phyloP scores from a whole-genome alignment of 2,113 vertebrate species.

The Spermophilus dauricus region DNA sequence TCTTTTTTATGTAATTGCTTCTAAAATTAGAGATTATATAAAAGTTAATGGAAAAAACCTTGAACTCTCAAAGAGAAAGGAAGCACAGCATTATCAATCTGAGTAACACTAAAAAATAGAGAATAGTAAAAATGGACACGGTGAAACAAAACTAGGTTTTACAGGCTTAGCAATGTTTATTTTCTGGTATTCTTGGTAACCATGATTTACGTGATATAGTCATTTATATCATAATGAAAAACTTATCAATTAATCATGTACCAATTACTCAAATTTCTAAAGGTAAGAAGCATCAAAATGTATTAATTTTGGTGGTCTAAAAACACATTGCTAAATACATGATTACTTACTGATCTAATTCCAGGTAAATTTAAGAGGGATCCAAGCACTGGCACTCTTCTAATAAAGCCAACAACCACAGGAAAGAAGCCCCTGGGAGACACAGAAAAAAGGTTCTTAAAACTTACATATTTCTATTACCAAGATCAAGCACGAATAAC shows the following conservation, averaged over 20 bases:
- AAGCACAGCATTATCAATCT: not conserved
- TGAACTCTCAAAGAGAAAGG: constrained; percentile 66
- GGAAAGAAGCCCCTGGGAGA: constrained; percentile 97
- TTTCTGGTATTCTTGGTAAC: constrained; percentile 31
- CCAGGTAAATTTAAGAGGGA: constrained; percentile 98
- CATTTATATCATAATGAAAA: constrained; percentile 48
- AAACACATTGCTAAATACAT: constrained; percentile 7
- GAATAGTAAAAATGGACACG: constrained; percentile 51
- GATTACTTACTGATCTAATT: constrained; percentile 96
- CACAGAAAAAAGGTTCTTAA: not conserved
- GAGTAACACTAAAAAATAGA: constrained; percentile 15
- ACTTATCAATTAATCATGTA: not conserved
- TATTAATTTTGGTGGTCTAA: not conserved
- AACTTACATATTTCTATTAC: not conserved
- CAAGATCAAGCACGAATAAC: not conserved
- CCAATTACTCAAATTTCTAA: constrained; percentile 9
- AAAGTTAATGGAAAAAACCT: constrained; percentile 1
- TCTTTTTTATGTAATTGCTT: constrained; percentile 3
- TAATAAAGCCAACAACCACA: constrained; percentile 97
- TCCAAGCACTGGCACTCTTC: constrained; percentile 97
- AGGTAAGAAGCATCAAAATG: not conserved
- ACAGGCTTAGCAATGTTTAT: not conserved
- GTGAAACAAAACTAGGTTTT: constrained; percentile 44
- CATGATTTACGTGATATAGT: not conserved
- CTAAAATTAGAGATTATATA: constrained; percentile 23